Evolutionary conservation across 2,888 invertebrate species (phyloP), one percentile per base, ranked within the genome.

Genomic region (Celastrina argiolus): DNA sequence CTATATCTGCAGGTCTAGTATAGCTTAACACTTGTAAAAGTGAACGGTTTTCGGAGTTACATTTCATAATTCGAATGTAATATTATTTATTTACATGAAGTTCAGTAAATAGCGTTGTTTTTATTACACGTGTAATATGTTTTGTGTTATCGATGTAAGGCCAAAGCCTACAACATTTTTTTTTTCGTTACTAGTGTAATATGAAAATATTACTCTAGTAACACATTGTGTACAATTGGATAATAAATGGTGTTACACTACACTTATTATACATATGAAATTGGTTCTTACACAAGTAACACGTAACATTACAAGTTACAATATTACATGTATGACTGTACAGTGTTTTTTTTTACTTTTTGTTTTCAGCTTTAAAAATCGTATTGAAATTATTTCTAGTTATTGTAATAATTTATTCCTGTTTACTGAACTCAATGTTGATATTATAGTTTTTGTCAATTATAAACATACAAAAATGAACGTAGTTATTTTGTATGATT

Each of bases 401-500:
- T 18, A 7, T 45, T 10, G 42, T 42, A 42, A 45, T 18, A 39
- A 8, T 45, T 45, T 18, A 7, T 45, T 22, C 14, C 61, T 61
- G 39, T 61, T 36, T 61, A 61, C 61, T 61, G 36, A 39, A 18
- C 22, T 61, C 36, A 22, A 61, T 61, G 61, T 67, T 66, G 64
- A 67, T 69, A 66, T 63, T 67, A 67, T 86, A 82, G 83, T 88
- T 90, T 88, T 85, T 80, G 90, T 91, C 90, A 91, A 91, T 91
- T 91, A 90, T 84, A 89, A 79, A 81, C 84, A 86, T 79, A 81
- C 87, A 87, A 86, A 84, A 79, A 82, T 73, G 69, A 74, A 72
- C 78, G 79, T 86, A 88, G 86, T 88, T 89, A 79, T 78, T 88
- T 89, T 89, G 83, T 79, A 88, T 89, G 85, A 80, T 88, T 90